Evolutionary conservation across 2,113 vertebrate genomes (phyloP).

Genomic region (human (Homo sapiens)): DNA sequence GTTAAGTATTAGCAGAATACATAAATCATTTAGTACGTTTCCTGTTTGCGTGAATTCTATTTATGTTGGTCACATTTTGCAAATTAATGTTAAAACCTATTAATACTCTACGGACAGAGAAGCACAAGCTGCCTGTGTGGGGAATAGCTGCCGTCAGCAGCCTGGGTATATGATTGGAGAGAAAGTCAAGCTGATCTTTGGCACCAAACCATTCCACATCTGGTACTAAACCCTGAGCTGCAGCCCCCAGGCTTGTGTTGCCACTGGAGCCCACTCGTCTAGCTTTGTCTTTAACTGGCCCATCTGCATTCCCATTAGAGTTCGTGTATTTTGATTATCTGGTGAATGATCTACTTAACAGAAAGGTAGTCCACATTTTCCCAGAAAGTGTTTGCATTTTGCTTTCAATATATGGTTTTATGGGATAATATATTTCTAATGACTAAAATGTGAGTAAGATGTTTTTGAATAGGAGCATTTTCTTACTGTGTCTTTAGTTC

Average conservation of each 20-base stretch:
- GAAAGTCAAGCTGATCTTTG: not conserved
- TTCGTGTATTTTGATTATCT: not conserved
- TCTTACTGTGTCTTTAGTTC: not conserved
- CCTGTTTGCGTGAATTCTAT: not conserved
- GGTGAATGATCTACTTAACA: not conserved
- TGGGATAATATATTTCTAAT: not conserved
- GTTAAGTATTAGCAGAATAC: not conserved
- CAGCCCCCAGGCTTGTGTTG: not conserved
- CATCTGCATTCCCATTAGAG: not conserved
- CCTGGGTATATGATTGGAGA: not conserved
- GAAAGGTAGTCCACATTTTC: not conserved
- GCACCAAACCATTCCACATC: not conserved
- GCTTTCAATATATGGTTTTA: not conserved
- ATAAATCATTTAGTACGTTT: not conserved
- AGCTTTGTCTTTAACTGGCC: not conserved
- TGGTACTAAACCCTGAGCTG: not conserved
- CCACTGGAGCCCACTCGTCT: not conserved
- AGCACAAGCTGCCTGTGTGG: not conserved
- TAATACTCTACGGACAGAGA: not conserved
- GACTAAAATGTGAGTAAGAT: not conserved
- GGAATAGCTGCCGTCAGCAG: not conserved
- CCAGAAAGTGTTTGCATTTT: conserved; percentile 20
- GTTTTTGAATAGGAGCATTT: not conserved
- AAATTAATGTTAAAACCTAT: not conserved
- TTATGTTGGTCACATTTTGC: not conserved